Evolutionary conservation across 2,888 invertebrate species (phyloP), one percentile per base, ranked within the genome.

Genomic region (Corythucha ciliata): DNA sequence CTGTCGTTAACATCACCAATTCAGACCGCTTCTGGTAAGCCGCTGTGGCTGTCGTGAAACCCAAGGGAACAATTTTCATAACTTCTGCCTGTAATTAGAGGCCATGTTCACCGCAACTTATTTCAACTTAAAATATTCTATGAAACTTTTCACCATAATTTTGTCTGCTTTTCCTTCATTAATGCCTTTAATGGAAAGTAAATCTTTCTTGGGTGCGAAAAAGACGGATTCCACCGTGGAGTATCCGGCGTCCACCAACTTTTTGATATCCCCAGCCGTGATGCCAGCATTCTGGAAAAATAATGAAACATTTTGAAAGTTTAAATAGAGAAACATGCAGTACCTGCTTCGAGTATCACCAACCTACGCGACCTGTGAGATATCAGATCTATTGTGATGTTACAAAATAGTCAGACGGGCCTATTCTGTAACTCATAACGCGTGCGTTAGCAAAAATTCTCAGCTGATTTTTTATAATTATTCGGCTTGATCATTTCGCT

Each of bases 101-200:
- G 36, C n/a, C 8, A 29, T 10, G 8, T 10, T 29, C 10, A 29
- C 29, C 8, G 29, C n/a, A 29, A 29, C 8, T 29, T 8, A 10
- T 10, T 29, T 29, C 8, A 29, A 29, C n/a, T 12, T 3, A 14
- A 18, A 3, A n/a, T 3, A 18, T 33, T 21, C 18, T 33, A 34
- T 20, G 6, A 6, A 16, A 8, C 3, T 37, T 41, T 14, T 20
- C 32, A 75, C 76, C 53, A 91, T 65, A 58, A 96, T 80, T 72
- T 94, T 94, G 58, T 97, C 97, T 10, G 93, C 96, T 69, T 99
- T 99, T 0, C 86, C 87, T 66, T 98, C 98, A 40, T 93, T 93
- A 59, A 99, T 89, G 0, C 98, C 98, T 70, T 94, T 94, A 36
- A 93, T 85, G 5, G 80, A 72, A 2, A 92, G 72, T 0, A 98